A percentile compares a stretch with the other conserved stretches of the same genome.
Evolutionary conservation across 1,140 invertebrate species (phyloP).

Genomic region (Sminthurides bifidus): DNA sequence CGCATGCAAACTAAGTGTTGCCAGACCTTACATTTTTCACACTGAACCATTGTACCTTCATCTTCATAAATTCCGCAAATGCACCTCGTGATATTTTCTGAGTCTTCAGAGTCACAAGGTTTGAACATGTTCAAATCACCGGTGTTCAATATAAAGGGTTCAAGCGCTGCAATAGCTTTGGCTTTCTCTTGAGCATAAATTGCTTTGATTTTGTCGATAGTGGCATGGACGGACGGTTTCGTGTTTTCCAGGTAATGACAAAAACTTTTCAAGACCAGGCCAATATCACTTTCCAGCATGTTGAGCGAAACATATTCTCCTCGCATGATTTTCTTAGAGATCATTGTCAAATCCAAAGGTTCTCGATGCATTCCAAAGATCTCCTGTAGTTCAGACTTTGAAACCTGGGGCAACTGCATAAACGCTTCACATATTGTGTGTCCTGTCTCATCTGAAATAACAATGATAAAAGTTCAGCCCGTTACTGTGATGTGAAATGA

Average conservation of each 20-base stretch:
- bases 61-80: conserved; percentile 89
- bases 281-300: conserved; percentile 71
- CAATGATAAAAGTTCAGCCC: conserved; percentile 8
- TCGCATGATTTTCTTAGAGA: conserved; percentile 66
- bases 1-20: conserved; percentile 90
- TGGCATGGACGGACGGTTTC: conserved; percentile 10
- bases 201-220: conserved; percentile 19
- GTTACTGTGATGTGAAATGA: neutral
- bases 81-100: conserved; percentile 59
- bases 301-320: conserved; percentile 66
- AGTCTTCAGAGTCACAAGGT: too few species aligned
- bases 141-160: conserved; percentile 25
- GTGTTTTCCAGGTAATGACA: conserved; percentile 7
- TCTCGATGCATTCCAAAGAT: conserved; percentile 37
- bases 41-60: conserved; percentile 95
- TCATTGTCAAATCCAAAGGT: conserved; percentile 60
- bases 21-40: conserved; percentile 86
- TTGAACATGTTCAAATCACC: neutral
- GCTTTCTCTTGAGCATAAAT: conserved; percentile 27
- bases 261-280: conserved; percentile 31
- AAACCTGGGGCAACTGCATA: conserved; percentile 54
- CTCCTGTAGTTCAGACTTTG: conserved; percentile 55
- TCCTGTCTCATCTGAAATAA: conserved; percentile 55
- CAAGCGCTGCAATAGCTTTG: conserved; percentile 11
- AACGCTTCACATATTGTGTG: conserved; percentile 52